Evolutionary conservation across 2,797 vertebrate species (phyloP).

Genomic region (Australoheros facetus): DNA sequence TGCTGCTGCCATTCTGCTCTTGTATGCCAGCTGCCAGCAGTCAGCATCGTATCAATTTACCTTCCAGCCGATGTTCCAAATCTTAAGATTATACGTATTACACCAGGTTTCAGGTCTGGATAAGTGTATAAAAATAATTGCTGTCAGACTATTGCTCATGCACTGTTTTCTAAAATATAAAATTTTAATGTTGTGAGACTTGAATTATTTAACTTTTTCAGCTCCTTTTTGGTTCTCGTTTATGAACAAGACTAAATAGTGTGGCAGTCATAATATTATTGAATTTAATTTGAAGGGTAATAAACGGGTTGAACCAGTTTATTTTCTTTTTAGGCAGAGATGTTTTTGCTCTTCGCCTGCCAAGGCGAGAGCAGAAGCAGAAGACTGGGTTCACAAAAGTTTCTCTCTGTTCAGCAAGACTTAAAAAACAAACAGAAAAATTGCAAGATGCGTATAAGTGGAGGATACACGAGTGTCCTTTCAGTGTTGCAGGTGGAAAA

Average conservation of each 20-base stretch:
- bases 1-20: slow-evolving; percentile 42
- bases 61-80: slow-evolving; percentile 14
- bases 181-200: background rate
- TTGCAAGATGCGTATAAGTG: background rate
- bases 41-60: slow-evolving; percentile 45
- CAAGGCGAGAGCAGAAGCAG: background rate
- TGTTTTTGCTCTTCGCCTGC: background rate
- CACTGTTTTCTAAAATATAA: background rate
- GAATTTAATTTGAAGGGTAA: background rate
- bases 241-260: background rate
- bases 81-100: slow-evolving; percentile 5
- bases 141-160: background rate
- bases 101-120: background rate
- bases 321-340: no score
- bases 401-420: background rate
- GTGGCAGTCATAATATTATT: background rate
- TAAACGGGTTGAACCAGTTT: no score
- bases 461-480: background rate
- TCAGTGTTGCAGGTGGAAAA: background rate
- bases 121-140: background rate
- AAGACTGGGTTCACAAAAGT: background rate
- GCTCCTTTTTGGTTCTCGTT: background rate
- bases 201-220: background rate
- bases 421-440: background rate
- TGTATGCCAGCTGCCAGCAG: slow-evolving; percentile 15